phyloP scores from a whole-genome alignment of 1,140 invertebrate genomes.

The Atopsyche davidsoni region DNA sequence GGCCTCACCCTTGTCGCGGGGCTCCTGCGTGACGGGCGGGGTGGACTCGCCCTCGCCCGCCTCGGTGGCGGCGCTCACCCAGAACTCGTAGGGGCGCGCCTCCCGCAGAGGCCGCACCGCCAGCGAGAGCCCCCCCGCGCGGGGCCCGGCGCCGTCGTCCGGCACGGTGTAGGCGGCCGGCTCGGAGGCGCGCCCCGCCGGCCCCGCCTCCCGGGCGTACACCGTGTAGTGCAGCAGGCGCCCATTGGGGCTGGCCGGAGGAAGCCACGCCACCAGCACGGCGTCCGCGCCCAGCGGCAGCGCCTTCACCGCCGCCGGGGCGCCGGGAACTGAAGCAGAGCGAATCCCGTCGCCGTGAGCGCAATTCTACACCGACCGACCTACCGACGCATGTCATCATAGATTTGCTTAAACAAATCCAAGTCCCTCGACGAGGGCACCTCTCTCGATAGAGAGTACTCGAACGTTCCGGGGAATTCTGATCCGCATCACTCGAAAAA shows the following conservation, averaged over 20 bases:
- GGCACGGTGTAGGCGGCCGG: constrained; percentile 35
- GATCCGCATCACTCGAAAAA: too few relatives aligned
- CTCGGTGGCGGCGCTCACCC: constrained; percentile 78
- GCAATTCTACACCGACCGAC: too few relatives aligned
- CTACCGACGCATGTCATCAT: too few relatives aligned
- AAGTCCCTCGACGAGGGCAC: too few relatives aligned
- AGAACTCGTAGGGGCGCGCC: constrained; percentile 71
- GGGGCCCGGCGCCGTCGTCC: constrained; percentile 1
- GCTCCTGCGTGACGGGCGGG: constrained; percentile 28
- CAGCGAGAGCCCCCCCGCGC: constrained; percentile 39
- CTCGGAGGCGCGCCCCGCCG: constrained; percentile 17
- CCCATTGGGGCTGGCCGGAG: constrained; percentile 73
- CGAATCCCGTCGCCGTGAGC: too few relatives aligned
- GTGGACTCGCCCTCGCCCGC: constrained; percentile 65
- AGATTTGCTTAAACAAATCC: too few relatives aligned
- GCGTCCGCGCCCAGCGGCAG: constrained; percentile 69
- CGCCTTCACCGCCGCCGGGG: constrained; percentile 76
- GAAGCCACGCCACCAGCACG: constrained; percentile 77
- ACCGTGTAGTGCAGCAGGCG: constrained; percentile 77
- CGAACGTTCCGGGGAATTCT: too few relatives aligned
- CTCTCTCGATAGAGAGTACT: too few relatives aligned
- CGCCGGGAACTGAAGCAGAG: constrained; percentile 70
- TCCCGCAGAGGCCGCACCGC: constrained; percentile 40
- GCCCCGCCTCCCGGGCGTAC: constrained; percentile 58
- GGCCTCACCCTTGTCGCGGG: constrained; percentile 17